Percentiles rank a stretch among this genome's conserved stretches.
phyloP scores from a whole-genome alignment of 1,140 invertebrate species.

The Drosophila cardini region DNA sequence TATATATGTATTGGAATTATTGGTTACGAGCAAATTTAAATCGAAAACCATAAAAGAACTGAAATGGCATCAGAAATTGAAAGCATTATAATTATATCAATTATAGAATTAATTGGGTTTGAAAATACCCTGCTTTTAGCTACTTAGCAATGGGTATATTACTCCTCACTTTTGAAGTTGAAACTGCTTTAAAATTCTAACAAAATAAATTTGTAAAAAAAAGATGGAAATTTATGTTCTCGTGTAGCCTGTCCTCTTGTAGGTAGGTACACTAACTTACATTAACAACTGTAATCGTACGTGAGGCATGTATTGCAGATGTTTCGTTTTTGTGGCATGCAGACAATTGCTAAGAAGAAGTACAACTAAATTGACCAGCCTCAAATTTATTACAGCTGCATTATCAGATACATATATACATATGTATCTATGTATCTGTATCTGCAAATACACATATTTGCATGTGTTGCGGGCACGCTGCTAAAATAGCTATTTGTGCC shows the following conservation, averaged over 20 bases:
- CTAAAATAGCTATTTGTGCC: background rate
- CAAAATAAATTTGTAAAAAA: background rate
- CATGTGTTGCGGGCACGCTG: background rate
- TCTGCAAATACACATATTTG: slow-evolving; percentile 1
- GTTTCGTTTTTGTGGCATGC: slow-evolving; percentile 45
- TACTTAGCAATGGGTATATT: background rate
- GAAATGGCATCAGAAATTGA: background rate
- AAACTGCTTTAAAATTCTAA: background rate
- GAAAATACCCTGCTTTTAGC: background rate
- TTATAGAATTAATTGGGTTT: too few species aligned
- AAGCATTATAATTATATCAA: too few species aligned
- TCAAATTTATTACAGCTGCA: slow-evolving; percentile 65
- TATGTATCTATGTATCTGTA: background rate
- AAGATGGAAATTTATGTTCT: background rate
- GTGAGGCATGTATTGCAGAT: slow-evolving; percentile 34
- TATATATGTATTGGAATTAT: background rate
- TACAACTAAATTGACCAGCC: slow-evolving; percentile 54
- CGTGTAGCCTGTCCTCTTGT: background rate
- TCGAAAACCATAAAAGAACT: background rate
- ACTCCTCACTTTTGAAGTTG: background rate
- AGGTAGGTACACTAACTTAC: slow-evolving; percentile 14
- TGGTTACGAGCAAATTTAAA: background rate
- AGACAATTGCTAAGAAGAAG: slow-evolving; percentile 45
- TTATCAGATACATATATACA: slow-evolving; percentile 4
- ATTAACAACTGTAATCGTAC: slow-evolving; percentile 21